Conservation (phyloP, 2,888 invertebrate species). For the Timema podura region DNA sequence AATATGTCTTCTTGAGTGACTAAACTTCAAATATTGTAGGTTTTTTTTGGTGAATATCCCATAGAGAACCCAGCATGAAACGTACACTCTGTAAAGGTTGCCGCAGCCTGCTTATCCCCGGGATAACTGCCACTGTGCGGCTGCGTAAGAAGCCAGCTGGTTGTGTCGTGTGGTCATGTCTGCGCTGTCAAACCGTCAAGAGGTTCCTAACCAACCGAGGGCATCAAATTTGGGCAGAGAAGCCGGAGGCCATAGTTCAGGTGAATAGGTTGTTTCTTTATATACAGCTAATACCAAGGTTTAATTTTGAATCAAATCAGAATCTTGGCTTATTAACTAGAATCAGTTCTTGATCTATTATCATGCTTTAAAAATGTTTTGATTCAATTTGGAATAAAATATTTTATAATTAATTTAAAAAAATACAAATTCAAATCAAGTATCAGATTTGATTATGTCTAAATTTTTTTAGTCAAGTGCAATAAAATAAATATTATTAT, state of each 20-base stretch:
- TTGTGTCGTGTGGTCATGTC: slow-evolving; percentile 50
- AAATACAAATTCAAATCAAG: no score
- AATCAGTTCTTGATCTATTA: no score
- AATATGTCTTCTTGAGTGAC: neutral
- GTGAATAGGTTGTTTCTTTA: neutral
- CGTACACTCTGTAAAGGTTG: slow-evolving; percentile 58
- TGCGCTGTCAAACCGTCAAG: slow-evolving; percentile 44
- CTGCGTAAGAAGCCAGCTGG: slow-evolving; percentile 48
- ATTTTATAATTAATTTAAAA: no score
- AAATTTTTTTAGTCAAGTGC: no score
- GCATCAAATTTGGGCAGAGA: slow-evolving; percentile 53
- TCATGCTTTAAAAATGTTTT: no score
- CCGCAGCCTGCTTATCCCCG: slow-evolving; percentile 50
- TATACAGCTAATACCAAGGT: no score
- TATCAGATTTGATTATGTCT: no score
- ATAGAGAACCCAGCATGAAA: slow-evolving; percentile 53
- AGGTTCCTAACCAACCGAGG: slow-evolving; percentile 43
- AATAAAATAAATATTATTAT: no score
- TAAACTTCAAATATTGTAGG: neutral
- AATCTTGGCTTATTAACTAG: no score
- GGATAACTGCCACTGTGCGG: slow-evolving; percentile 51
- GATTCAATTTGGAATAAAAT: no score
- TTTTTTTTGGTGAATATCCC: neutral
- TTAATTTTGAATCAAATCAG: no score
- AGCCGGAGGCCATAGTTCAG: slow-evolving; percentile 46